Conservation (phyloP, 2,888 invertebrate genomes). For the Pachymerium ferrugineum region DNA sequence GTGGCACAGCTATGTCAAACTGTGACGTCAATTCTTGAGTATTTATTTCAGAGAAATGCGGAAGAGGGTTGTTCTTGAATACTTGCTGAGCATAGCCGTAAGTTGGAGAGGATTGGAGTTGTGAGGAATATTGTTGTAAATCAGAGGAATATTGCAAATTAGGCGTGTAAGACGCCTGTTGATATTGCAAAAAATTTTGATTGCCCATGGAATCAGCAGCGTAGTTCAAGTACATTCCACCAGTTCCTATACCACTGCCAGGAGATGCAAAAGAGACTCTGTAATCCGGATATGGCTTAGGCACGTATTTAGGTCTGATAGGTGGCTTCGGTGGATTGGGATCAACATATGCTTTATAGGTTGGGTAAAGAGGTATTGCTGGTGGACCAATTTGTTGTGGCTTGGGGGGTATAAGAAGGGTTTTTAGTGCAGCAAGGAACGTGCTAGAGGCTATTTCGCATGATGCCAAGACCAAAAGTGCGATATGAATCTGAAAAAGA, state of each 20-base stretch:
- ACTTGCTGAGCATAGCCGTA: not conserved
- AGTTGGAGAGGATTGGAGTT: too few relatives aligned
- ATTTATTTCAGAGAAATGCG: not conserved
- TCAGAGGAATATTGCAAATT: not conserved
- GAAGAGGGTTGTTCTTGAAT: too few relatives aligned
- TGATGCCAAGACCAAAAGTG: not conserved
- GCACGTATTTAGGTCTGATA: conserved; percentile 15
- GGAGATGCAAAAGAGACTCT: conserved; percentile 29
- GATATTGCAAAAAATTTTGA: not conserved
- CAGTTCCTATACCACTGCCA: conserved; percentile 23
- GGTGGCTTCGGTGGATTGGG: conserved; percentile 28
- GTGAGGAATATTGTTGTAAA: not conserved
- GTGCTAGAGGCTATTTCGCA: not conserved
- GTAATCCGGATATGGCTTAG: conserved; percentile 29
- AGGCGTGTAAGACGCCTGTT: not conserved
- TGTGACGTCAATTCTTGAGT: not conserved
- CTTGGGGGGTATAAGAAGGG: not conserved
- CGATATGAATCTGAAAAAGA: not conserved
- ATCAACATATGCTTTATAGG: conserved; percentile 29
- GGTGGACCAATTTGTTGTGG: not conserved
- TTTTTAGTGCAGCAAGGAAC: not conserved
- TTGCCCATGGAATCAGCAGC: not conserved
- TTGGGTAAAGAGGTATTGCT: conserved; percentile 20
- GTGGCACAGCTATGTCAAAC: not conserved
- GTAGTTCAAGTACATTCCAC: not conserved